Evolutionary conservation across 2,113 vertebrate genomes (phyloP).

Genomic region (Neolamprologus modestus): DNA sequence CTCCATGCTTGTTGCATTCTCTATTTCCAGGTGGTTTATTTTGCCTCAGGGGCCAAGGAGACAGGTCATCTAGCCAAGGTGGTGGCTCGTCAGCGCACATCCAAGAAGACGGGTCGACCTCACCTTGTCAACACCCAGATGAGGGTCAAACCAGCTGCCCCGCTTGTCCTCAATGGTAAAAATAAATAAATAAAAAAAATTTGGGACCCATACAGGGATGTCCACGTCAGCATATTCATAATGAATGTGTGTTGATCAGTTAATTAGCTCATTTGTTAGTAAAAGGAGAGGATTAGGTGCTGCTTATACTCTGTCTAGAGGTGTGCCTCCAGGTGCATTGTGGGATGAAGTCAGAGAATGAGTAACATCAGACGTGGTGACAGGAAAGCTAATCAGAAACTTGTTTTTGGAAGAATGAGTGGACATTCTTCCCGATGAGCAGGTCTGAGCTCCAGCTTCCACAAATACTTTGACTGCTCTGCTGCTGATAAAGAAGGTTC

Average conservation of each 20-base stretch:
- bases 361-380: background rate
- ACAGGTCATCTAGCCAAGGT: constrained; percentile 78
- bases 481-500: background rate
- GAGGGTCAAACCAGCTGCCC: constrained; percentile 82
- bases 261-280: background rate
- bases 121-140: constrained; percentile 90
- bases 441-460: background rate
- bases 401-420: background rate
- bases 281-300: background rate
- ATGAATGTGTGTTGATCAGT: background rate
- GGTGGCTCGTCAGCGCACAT: constrained; percentile 83
- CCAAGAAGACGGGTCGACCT: constrained; percentile 78
- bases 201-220: accelerated
- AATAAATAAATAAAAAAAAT: constrained; percentile 32
- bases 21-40: constrained; percentile 72
- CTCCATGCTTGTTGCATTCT: background rate
- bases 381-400: background rate
- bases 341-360: background rate
- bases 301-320: background rate
- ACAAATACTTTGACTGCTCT: background rate
- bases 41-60: constrained; percentile 74
- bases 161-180: constrained; percentile 79
- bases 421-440: background rate
- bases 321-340: background rate
- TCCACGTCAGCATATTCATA: background rate